phyloP scores from a whole-genome alignment of 2,888 invertebrate species.

The Monoplex corrugatus region DNA sequence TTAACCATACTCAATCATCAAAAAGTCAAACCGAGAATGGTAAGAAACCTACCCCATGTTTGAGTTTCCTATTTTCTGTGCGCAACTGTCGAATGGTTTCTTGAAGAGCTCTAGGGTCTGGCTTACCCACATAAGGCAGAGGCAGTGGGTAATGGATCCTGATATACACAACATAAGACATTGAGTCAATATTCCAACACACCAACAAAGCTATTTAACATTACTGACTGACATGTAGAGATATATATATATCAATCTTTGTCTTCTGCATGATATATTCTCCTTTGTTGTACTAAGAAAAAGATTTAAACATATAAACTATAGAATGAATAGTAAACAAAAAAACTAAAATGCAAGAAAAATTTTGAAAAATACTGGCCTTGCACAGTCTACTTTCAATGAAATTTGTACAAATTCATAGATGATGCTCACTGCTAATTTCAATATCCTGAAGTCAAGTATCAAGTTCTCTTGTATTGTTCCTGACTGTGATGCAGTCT shows the following conservation, averaged over 20 bases:
- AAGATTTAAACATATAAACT: not conserved
- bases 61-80: slow-evolving; percentile 72
- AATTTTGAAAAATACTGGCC: too few relatives aligned
- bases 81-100: slow-evolving; percentile 75
- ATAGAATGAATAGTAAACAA: too few relatives aligned
- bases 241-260: not conserved
- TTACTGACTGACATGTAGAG: not conserved
- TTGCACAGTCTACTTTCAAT: too few relatives aligned
- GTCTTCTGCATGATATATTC: not conserved
- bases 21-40: not conserved
- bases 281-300: not conserved
- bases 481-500: too few relatives aligned
- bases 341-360: too few relatives aligned
- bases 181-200: not conserved
- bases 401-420: too few relatives aligned
- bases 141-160: slow-evolving; percentile 81
- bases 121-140: slow-evolving; percentile 79
- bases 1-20: not conserved
- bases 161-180: not conserved
- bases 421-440: too few relatives aligned
- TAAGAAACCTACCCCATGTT: slow-evolving; percentile 65
- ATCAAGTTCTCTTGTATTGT: too few relatives aligned
- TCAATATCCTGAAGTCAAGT: too few relatives aligned
- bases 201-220: not conserved
- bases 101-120: slow-evolving; percentile 77